phyloP scores from a whole-genome alignment of 2,888 invertebrate genomes.

The Patella ulyssiponensis region DNA sequence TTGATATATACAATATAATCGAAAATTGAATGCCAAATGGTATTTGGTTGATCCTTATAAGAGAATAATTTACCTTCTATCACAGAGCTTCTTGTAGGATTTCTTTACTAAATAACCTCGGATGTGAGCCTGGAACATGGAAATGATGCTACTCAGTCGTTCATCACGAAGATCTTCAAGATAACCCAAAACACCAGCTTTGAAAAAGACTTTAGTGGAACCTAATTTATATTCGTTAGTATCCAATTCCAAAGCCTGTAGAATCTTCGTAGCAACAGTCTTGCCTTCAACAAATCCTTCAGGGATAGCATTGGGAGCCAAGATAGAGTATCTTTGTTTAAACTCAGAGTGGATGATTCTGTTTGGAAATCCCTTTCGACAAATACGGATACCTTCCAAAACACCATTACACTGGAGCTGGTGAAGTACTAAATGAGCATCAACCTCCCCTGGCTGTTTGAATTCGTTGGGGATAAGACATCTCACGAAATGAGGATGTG shows the following conservation, averaged over 20 bases:
- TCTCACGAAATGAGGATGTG: slow-evolving; percentile 77
- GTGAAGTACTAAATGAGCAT: slow-evolving; percentile 98
- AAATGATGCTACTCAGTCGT: slow-evolving; percentile 94
- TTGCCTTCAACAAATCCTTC: slow-evolving; percentile 75
- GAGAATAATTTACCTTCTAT: slow-evolving; percentile 84
- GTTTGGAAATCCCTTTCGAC: slow-evolving; percentile 98
- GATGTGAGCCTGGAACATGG: slow-evolving; percentile 91
- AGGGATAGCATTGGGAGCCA: slow-evolving; percentile 88
- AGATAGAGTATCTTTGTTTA: slow-evolving; percentile 98
- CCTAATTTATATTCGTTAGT: slow-evolving; percentile 97
- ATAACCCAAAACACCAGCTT: slow-evolving; percentile 99
- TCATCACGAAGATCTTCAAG: slow-evolving; percentile 99
- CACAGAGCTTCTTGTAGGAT: slow-evolving; percentile 97
- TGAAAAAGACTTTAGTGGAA: slow-evolving; percentile 99
- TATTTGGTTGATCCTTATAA: no score
- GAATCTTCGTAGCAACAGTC: slow-evolving; percentile 79
- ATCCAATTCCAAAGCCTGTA: slow-evolving; percentile 81
- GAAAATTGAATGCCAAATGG: no score
- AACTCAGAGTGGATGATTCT: slow-evolving; percentile 99
- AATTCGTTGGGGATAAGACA: slow-evolving; percentile 96
- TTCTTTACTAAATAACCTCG: slow-evolving; percentile 82
- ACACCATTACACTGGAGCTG: slow-evolving; percentile 99
- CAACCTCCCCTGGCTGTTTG: slow-evolving; percentile 78
- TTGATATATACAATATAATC: no score
- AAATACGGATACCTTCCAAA: slow-evolving; percentile 99